A percentile compares a stretch with the other conserved stretches of the same genome.
These are phyloP conservation scores for Melieria crassipennis DNA, from an alignment of 2,888 invertebrate genomes.

Conservation along the genomic window DNA sequence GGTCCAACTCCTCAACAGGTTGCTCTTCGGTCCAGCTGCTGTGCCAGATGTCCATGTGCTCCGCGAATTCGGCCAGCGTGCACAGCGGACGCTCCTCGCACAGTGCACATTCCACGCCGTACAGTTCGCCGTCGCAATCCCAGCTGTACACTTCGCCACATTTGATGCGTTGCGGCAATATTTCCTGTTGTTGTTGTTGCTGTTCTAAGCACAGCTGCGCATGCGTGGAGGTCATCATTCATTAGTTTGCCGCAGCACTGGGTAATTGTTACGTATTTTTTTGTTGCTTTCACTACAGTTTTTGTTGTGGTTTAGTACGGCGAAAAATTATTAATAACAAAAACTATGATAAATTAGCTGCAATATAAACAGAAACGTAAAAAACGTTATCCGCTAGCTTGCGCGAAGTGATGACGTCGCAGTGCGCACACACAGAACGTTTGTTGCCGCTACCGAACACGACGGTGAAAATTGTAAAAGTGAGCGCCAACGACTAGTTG, in stretches of 20 bases:
- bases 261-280: background rate
- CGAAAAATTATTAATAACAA: background rate
- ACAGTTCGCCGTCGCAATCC: constrained; percentile 55
- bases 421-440: background rate
- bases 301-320: background rate
- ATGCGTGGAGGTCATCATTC: constrained; percentile 12
- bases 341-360: background rate
- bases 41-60: constrained; percentile 59
- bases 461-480: background rate
- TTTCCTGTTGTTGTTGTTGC: background rate
- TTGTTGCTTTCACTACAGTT: background rate
- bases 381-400: background rate
- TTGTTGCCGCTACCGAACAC: too few species aligned
- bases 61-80: constrained; percentile 53
- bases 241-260: background rate
- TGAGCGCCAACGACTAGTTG: background rate
- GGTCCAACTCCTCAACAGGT: constrained; percentile 12
- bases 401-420: constrained; percentile 19
- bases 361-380: constrained; percentile 4
- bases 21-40: constrained; percentile 48
- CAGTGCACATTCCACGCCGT: constrained; percentile 55
- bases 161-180: constrained; percentile 16
- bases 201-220: constrained; percentile 5
- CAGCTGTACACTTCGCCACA: constrained; percentile 58
- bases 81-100: constrained; percentile 58